Base-by-base conservation (phyloP, 2,888 invertebrate genomes). In the Drosophila fungiperda region DNA sequence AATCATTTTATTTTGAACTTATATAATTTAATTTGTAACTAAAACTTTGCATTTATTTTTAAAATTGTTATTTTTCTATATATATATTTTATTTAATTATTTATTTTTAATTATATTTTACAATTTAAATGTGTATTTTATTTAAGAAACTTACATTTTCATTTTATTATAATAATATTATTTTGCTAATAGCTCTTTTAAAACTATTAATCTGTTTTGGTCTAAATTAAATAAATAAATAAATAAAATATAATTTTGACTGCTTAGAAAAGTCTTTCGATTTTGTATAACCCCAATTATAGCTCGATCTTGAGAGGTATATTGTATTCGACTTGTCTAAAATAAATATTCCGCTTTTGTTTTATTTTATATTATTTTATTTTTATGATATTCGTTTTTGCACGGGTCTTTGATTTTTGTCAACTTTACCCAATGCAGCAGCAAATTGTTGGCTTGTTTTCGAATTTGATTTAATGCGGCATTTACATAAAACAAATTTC, bases 401-500 rank as follows among this genome's bases (percentile, higher is more conserved):
- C 79, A 76, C 68, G 68, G 68, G 26, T n/a, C 40, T 58, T 73
- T 76, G 74, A 61, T 79, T 82, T 84, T 87, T 89, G 90, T 89
- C 88, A 89, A 89, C 80, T 82, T 79, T 60, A 61, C 63, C 57
- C 76, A 82, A 80, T 86, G 89, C 83, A 83, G 76, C 89, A 73
- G 73, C 84, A 88, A 85, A 90, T 85, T 85, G 89, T 70, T 76
- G 86, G 78, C 68, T 73, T 76, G 73, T 62, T 60, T 67, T 74
- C 73, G 82, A 79, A 76, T 89, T 90, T 90, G 86, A 87, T 87
- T 87, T 87, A 90, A 71, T 81, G 90, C 87, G 68, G 76, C 89
- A 90, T 87, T 90, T 90, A 78, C 86, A 90, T 90, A 66, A 49
- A 38, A 38, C 36, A 33, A 64, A 54, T 49, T 59, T 82, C 82